Base-by-base conservation (phyloP, 2,888 invertebrate genomes). In the Elmis aenea region DNA sequence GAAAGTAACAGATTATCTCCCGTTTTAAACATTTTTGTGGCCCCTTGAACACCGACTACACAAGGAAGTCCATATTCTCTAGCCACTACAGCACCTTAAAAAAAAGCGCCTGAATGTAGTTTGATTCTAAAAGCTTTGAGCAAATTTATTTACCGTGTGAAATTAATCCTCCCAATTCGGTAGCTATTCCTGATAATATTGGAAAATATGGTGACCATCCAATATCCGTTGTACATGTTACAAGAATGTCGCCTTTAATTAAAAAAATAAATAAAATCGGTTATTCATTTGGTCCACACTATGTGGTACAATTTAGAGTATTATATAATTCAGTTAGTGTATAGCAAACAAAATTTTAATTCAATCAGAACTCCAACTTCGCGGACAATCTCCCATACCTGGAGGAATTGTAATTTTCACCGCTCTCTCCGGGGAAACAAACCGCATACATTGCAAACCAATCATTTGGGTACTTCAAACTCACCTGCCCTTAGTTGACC, bases 161-260 rank as follows among this genome's bases (percentile, higher is more conserved):
- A 49, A 88, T 79, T 2, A 89, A 72, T 14, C 89, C 89, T 1
- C 89, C 89, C 0, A 87, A 71, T 63, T 90, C 89, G 0, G 88
- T 89, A 5, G 86, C 82, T 27, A 89, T 75, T 5, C 88, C 90
- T 0, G 77, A 69, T 10, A 90, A 62, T 27, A 88, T 73, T 1
- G 87, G 85, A 63, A 89, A 90, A 67, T 87, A 88, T 0, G 88
- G 87, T 2, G 83, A 81, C 89, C 89, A 90, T 1, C 85, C 87
- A 46, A 89, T 82, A 58, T 90, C 89, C 0, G 88, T 88, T 23
- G 78, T 76, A 50, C 74, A 74, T 0, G 88, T 85, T 47, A 90
- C 79, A 46, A 90, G 68, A 43, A 90, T 74, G 56, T 90, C 89
- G 1, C 85, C 85, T 46, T 33, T 33, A 58, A 55, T 18, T n/a